phyloP scores from a whole-genome alignment of 2,113 vertebrate genomes.

The Rissa tridactyla region DNA sequence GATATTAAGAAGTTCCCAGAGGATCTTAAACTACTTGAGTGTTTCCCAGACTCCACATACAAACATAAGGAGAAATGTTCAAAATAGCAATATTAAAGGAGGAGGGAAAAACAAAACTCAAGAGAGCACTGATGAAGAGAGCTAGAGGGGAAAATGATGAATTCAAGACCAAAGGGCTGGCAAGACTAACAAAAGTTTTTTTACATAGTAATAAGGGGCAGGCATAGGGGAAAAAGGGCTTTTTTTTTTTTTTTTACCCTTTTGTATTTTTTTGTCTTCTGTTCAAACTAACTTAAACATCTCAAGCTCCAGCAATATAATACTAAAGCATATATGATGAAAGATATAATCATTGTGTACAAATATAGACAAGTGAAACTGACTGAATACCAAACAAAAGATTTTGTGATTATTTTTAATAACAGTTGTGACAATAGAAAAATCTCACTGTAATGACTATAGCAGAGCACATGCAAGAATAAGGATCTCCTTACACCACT shows the following conservation, averaged over 20 bases:
- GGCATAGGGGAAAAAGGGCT: accelerated
- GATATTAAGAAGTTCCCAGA: not conserved
- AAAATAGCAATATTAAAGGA: not conserved
- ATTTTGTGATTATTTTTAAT: not conserved
- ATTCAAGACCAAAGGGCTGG: not conserved
- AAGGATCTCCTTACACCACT: not conserved
- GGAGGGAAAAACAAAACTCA: not conserved
- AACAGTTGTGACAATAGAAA: not conserved
- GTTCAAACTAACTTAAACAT: not conserved
- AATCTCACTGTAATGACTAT: not conserved
- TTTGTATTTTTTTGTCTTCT: not conserved
- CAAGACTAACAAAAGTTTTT: not conserved
- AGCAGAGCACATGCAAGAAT: not conserved
- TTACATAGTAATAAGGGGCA: not conserved
- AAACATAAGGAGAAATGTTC: not conserved
- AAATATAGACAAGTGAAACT: not conserved
- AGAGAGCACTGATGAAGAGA: not conserved
- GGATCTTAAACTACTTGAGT: not conserved
- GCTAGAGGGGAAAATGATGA: not conserved
- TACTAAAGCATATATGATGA: not conserved
- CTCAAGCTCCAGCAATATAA: not conserved
- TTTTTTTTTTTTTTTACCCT: not conserved
- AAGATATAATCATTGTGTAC: not conserved
- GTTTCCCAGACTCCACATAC: not conserved
- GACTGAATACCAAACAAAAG: not conserved